Evolutionary conservation across 2,113 vertebrate species (phyloP).

Genomic region (Cromileptes altivelis): DNA sequence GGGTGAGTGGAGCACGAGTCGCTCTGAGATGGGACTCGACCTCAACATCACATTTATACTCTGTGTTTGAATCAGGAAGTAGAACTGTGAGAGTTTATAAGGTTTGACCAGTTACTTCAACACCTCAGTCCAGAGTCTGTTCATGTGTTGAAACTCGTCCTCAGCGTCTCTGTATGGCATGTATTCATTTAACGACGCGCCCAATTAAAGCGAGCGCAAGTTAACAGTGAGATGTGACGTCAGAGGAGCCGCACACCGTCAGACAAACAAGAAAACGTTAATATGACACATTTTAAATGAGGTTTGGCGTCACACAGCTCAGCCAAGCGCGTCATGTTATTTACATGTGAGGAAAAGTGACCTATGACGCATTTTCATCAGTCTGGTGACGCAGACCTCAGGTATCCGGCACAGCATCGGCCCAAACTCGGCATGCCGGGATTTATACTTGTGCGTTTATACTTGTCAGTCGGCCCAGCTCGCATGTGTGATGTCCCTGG

Average conservation of each 20-base stretch:
- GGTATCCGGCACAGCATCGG: too few species aligned
- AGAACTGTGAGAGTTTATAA: background rate
- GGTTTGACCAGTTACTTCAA: too few species aligned
- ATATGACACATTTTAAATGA: too few species aligned
- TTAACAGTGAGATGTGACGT: background rate
- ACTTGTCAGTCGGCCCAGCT: too few species aligned
- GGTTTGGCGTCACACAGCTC: too few species aligned
- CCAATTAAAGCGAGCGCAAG: background rate
- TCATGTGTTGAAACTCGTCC: background rate
- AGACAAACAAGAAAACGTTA: too few species aligned
- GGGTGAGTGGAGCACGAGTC: slow-evolving; percentile 72
- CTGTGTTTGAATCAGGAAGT: background rate
- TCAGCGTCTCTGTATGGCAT: background rate
- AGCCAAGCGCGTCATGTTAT: background rate
- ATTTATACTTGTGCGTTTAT: too few species aligned
- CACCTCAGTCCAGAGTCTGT: background rate
- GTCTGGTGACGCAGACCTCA: too few species aligned
- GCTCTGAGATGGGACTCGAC: background rate
- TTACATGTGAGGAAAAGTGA: background rate
- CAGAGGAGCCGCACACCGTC: background rate
- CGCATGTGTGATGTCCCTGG: too few species aligned
- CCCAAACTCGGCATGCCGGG: too few species aligned
- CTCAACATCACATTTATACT: background rate
- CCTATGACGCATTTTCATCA: background rate
- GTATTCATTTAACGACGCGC: background rate